A percentile compares a stretch with the other conserved stretches of the same genome.
phyloP scores from a whole-genome alignment of 2,113 vertebrate species.

The Circaetus gallicus region DNA sequence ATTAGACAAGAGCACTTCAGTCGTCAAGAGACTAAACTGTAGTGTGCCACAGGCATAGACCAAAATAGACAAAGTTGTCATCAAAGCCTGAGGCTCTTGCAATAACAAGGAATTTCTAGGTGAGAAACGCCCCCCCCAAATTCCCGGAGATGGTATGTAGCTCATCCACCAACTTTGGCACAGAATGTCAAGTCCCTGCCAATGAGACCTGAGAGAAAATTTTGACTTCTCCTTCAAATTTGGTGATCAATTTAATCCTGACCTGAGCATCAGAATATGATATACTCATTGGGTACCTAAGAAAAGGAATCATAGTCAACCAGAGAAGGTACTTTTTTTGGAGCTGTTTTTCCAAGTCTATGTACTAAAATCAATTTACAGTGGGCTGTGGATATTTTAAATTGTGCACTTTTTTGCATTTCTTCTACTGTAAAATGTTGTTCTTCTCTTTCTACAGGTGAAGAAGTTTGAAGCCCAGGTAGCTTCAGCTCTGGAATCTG shows the following conservation, averaged over 20 bases:
- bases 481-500: background rate
- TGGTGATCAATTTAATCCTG: background rate
- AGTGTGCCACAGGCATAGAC: background rate
- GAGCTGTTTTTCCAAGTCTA: background rate
- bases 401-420: background rate
- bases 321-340: background rate
- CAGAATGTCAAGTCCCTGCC: background rate
- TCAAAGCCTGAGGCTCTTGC: background rate
- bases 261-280: background rate
- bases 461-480: background rate
- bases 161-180: background rate
- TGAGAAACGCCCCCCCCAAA: background rate
- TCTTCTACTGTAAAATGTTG: background rate
- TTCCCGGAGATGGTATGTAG: background rate
- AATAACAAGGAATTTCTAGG: background rate
- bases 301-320: background rate
- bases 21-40: background rate
- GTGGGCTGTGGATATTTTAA: background rate
- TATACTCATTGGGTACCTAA: background rate
- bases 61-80: constrained; percentile 18
- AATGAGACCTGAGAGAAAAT: background rate
- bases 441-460: background rate
- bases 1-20: constrained; percentile 40
- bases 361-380: background rate
- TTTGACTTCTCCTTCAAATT: background rate